Conservation (phyloP, 2,113 vertebrate species). For the Ranitomeya imitator region DNA sequence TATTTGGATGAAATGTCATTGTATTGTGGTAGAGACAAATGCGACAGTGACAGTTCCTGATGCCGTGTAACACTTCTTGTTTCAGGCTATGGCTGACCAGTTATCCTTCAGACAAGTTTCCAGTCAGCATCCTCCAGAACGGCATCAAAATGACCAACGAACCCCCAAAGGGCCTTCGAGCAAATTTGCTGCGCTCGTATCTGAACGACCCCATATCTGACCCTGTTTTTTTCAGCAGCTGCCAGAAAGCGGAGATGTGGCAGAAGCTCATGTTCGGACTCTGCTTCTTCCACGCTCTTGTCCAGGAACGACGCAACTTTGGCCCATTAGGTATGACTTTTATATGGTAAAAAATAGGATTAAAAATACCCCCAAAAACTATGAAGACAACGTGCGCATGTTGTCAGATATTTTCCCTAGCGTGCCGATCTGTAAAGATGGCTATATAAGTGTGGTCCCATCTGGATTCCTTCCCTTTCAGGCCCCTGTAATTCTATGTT, state of each 20-base stretch:
- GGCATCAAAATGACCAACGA: slow-evolving; percentile 96
- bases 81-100: slow-evolving; percentile 90
- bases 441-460: too few relatives aligned
- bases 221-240: slow-evolving; percentile 80
- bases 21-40: background rate
- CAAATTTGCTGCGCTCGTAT: slow-evolving; percentile 88
- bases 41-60: background rate
- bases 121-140: slow-evolving; percentile 91
- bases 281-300: slow-evolving; percentile 91
- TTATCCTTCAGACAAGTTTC: slow-evolving; percentile 91
- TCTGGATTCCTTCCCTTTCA: too few relatives aligned
- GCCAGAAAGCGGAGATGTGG: slow-evolving; percentile 79
- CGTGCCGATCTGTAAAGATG: too few relatives aligned
- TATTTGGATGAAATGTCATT: background rate
- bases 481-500: too few relatives aligned
- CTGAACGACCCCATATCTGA: slow-evolving; percentile 87
- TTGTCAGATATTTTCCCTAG: too few relatives aligned
- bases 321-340: slow-evolving; percentile 81
- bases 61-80: background rate
- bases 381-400: too few relatives aligned
- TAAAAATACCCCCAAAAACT: too few relatives aligned
- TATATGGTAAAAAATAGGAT: too few relatives aligned
- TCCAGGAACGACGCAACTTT: slow-evolving; percentile 90
- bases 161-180: slow-evolving; percentile 88
- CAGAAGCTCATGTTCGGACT: slow-evolving; percentile 90